Base-by-base conservation (phyloP, 1,140 invertebrate species). In the Samia ricini region DNA sequence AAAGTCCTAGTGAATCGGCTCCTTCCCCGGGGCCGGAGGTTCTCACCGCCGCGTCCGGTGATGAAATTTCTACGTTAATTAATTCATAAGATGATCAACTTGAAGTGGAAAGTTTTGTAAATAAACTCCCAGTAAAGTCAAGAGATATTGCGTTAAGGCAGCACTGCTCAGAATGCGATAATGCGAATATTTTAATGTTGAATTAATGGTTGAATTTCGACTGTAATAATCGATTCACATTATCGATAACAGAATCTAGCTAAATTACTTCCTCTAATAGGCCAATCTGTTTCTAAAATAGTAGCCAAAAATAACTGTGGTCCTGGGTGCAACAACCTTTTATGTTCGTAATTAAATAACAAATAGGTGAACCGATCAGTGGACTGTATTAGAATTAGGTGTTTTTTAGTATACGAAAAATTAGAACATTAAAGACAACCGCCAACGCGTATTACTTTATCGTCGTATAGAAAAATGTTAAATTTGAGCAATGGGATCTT, bases 21-120 rank as follows among this genome's bases (percentile, higher is more conserved):
- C 33, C n/a, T 10, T 42, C 33, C 33, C 33, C 33, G 33, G 50
- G 50, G 50, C 6, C 8, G 36, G 36, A n/a, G 36, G 36, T 0
- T 42, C n/a, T n/a, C n/a, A 42, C 15, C 10, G 50, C 19, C 10
- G 24, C n/a, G 56, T 57, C 56, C 33, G 26, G 26, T 57, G 56
- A 36, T 33, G 56, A 57, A 57, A 42, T 57, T 36, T 57, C 20
- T 12, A 55, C 52, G 22, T 57, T 57, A 57, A 57, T 57, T 57
- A 57, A 57, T 57, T 57, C 56, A 57, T 57, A 20, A 57, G 56
- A 57, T 57, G 56, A 57, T 36, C 56, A 57, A 33, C 26, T 12
- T 18, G 24, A 12, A 23, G 56, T 56, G 56, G 26, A 33, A 57
- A 57, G 56, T 57, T 57, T 19, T 57, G 33, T 42, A 57, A 22